Conservation (phyloP, 2,797 vertebrate species). For the Sardinella longiceps region DNA sequence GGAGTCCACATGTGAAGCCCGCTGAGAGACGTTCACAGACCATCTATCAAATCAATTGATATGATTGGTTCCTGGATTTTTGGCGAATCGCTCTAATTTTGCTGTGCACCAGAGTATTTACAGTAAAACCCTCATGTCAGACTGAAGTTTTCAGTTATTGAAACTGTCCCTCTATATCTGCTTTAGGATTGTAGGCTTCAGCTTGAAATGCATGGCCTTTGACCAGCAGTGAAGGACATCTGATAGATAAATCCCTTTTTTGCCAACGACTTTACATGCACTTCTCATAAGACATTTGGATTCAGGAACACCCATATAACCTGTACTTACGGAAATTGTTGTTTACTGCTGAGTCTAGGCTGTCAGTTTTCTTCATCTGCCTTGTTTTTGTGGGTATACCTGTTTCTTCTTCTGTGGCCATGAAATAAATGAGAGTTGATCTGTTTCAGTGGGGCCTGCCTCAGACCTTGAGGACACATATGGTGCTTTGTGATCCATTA, state of each 20-base stretch:
- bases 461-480: conserved; percentile 53
- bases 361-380: neutral
- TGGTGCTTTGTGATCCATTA: conserved; percentile 59
- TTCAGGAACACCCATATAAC: neutral
- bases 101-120: too few relatives aligned
- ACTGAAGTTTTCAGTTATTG: too few relatives aligned
- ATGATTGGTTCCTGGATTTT: too few relatives aligned
- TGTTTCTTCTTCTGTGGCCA: neutral
- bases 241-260: conserved; percentile 47
- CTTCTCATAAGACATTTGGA: conserved; percentile 46
- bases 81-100: too few relatives aligned
- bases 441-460: conserved; percentile 21
- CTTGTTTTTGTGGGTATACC: neutral
- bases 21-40: too few relatives aligned
- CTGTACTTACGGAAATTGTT: neutral
- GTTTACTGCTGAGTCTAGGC: neutral
- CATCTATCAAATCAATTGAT: too few relatives aligned
- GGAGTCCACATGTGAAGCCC: too few relatives aligned
- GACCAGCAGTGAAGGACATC: neutral
- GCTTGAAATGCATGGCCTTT: neutral
- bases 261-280: conserved; percentile 56
- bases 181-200: conserved; percentile 45
- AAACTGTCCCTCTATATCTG: conserved; percentile 46
- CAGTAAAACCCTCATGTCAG: too few relatives aligned
- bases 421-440: conserved; percentile 21